These are phyloP conservation scores for Manduca sexta DNA, from an alignment of 1,140 invertebrate genomes.

Conservation along the genomic window DNA sequence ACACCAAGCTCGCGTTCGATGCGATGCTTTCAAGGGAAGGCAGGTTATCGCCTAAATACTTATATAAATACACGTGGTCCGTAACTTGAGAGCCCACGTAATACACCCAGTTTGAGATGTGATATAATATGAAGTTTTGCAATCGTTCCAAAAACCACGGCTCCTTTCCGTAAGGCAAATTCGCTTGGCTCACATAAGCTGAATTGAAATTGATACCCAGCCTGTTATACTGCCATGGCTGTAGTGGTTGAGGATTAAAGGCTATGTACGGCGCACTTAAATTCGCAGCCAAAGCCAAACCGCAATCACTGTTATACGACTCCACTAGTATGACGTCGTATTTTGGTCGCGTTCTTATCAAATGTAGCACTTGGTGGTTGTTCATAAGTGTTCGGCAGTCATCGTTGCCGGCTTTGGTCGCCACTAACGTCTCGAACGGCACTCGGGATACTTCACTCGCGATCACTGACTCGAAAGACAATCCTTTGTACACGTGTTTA, in stretches of 20 bases:
- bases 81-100: conserved; percentile 68
- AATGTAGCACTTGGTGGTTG: conserved; percentile 63
- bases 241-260: conserved; percentile 75
- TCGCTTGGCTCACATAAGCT: conserved; percentile 72
- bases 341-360: conserved; percentile 64
- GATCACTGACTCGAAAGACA: conserved; percentile 63
- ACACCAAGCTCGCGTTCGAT: conserved; percentile 72
- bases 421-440: conserved; percentile 60
- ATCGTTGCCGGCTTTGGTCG: conserved; percentile 63
- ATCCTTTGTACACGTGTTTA: conserved; percentile 50
- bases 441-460: conserved; percentile 57
- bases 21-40: conserved; percentile 74
- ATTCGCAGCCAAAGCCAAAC: conserved; percentile 73
- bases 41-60: conserved; percentile 73
- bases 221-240: conserved; percentile 75
- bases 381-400: conserved; percentile 73
- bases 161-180: conserved; percentile 71
- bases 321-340: conserved; percentile 78
- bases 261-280: conserved; percentile 74
- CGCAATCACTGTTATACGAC: conserved; percentile 78
- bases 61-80: conserved; percentile 70
- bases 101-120: conserved; percentile 67
- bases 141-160: conserved; percentile 73
- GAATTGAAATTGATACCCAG: conserved; percentile 74
- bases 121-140: conserved; percentile 69